Percentiles rank a stretch among this genome's conserved stretches.
These are phyloP conservation scores for Synanthedon andrenaeformis DNA, from an alignment of 2,888 invertebrate species.

Conservation along the genomic window DNA sequence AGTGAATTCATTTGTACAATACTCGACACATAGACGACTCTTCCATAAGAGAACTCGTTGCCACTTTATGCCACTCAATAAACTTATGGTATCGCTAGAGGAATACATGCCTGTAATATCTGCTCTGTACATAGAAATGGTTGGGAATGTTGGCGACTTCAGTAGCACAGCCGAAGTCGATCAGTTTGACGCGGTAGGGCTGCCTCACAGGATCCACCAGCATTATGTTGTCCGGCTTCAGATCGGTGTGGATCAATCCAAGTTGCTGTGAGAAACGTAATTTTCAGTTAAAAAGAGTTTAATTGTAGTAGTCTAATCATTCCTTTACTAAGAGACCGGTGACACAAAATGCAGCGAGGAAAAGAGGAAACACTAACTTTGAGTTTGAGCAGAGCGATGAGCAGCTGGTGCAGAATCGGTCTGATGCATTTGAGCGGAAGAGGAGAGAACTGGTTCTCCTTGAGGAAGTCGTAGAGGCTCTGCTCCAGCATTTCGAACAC, in stretches of 20 bases:
- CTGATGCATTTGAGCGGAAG: slow-evolving; percentile 98
- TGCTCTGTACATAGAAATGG: slow-evolving; percentile 88
- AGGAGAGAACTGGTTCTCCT: slow-evolving; percentile 99
- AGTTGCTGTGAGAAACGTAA: slow-evolving; percentile 78
- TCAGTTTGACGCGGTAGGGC: slow-evolving; percentile 99
- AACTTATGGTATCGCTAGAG: too few species aligned
- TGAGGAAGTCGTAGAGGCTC: slow-evolving; percentile 99
- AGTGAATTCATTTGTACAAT: too few species aligned
- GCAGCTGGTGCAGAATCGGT: slow-evolving; percentile 98
- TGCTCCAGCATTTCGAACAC: slow-evolving; percentile 99
- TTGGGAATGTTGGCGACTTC: slow-evolving; percentile 99
- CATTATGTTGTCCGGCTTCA: slow-evolving; percentile 99
- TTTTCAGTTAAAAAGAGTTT: too few species aligned
- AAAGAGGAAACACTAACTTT: slow-evolving; percentile 70
- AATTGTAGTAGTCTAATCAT: too few species aligned
- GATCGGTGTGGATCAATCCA: slow-evolving; percentile 98
- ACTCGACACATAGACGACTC: too few species aligned
- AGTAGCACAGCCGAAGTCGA: slow-evolving; percentile 99
- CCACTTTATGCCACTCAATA: too few species aligned
- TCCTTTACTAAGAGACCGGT: too few species aligned
- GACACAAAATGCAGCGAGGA: too few species aligned
- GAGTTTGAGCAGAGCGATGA: slow-evolving; percentile 86
- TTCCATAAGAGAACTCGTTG: too few species aligned
- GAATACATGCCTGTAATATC: slow-evolving; percentile 80
- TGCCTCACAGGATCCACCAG: slow-evolving; percentile 97